Base-by-base conservation (phyloP, 2,888 invertebrate species). In the Diarsia mendica region DNA sequence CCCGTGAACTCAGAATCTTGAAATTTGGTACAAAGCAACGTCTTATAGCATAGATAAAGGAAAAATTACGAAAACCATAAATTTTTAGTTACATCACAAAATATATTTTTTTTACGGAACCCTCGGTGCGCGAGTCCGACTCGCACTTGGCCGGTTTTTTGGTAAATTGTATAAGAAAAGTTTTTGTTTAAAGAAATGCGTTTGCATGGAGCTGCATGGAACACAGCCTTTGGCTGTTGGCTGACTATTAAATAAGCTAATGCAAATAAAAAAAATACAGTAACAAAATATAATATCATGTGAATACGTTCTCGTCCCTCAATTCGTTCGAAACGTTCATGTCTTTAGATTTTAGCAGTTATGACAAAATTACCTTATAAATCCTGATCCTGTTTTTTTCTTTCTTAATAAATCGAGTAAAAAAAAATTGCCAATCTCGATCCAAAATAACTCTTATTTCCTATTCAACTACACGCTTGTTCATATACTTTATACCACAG, bases 401-500 rank as follows among this genome's bases (percentile, higher is more conserved):
- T 20, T 51, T 20, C 10, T n/a, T 0, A 0, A 46, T 46, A 3
- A 11, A 10, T 46, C 11, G 46, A 46, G 3, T 46, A 1, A 55
- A 11, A 5, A 11, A 5, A 11, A 55, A 55, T 58, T 15, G 28
- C 28, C 1, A 28, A 28, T 28, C 28, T 28, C 28, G 28, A 55
- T 13, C 0, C 2, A 23, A 58, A 58, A 28, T 15, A 8, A 20
- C 0, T 51, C 1, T 5, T 11, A 13, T 39, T 33, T 18, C 0
- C 0, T 49, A 49, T 60, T 13, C 6, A 73, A 18, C 15, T 13
- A n/a, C n/a, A 63, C 65, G 65, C 39, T 20, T 0, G 0, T 0
- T 28, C 10, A 28, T 48, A 8, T 48, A 28, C 44, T 61, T 82
- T 72, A 55, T 1, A 72, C 73, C 73, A 78, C 44, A 70, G 5